Percentiles rank a stretch among this genome's conserved stretches.
Evolutionary conservation across 2,888 invertebrate species (phyloP).

Genomic region (Sericinus montela): DNA sequence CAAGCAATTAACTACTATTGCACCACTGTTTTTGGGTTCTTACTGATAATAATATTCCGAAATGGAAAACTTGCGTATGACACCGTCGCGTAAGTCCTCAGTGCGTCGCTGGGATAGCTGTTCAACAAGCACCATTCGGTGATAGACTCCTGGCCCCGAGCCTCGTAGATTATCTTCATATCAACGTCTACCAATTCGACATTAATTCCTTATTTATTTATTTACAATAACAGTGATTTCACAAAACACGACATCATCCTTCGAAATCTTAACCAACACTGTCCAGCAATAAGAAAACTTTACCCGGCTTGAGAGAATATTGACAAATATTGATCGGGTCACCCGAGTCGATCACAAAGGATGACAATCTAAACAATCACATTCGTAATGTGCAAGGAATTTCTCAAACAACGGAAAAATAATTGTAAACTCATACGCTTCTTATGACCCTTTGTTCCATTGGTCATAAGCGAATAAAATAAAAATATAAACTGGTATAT

Average conservation of each 20-base stretch:
- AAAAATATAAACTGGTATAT: background rate
- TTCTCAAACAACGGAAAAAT: conserved; percentile 13
- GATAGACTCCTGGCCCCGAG: conserved; percentile 10
- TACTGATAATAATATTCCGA: conserved; percentile 8
- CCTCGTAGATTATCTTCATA: conserved; percentile 12
- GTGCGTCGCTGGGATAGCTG: background rate
- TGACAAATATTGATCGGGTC: conserved; percentile 10
- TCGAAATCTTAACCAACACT: conserved; percentile 1
- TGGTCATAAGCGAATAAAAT: background rate
- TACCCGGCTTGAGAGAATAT: conserved; percentile 1
- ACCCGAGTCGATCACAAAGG: conserved; percentile 7
- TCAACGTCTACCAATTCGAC: background rate
- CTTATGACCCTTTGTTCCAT: background rate
- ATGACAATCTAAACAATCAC: conserved; percentile 10
- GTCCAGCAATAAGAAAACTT: conserved; percentile 1
- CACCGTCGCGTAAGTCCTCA: background rate
- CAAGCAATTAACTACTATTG: no score
- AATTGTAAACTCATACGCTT: background rate
- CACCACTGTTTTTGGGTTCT: background rate
- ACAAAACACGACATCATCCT: conserved; percentile 5
- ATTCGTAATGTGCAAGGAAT: conserved; percentile 12
- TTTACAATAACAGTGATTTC: background rate
- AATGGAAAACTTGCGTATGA: conserved; percentile 11
- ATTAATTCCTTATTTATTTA: background rate
- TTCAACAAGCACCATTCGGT: conserved; percentile 15